A percentile compares a stretch with the other conserved stretches of the same genome.
phyloP scores from a whole-genome alignment of 2,888 invertebrate species.

The Tethea ocularis region DNA sequence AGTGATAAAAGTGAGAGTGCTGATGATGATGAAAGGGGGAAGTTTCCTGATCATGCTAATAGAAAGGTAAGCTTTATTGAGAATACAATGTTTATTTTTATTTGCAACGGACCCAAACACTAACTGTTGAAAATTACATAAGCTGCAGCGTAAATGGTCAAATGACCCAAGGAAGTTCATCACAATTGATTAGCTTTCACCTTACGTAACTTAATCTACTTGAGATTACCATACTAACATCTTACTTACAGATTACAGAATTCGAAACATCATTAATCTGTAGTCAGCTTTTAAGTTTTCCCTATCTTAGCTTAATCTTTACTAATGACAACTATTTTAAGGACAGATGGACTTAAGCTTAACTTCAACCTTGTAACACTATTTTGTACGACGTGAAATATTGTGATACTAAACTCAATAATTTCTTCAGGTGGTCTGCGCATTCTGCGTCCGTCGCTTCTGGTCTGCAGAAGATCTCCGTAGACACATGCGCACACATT shows the following conservation, averaged over 20 bases:
- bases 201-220: neutral
- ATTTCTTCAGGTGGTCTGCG: constrained; percentile 89
- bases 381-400: neutral
- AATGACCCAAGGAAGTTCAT: neutral
- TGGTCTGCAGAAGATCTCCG: constrained; percentile 97
- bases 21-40: constrained; percentile 88
- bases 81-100: too few relatives aligned
- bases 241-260: constrained; percentile 4
- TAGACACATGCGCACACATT: constrained; percentile 97
- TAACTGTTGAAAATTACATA: neutral
- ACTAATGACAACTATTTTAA: neutral
- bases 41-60: constrained; percentile 94
- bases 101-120: neutral
- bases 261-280: neutral
- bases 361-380: too few relatives aligned
- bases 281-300: neutral
- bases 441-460: constrained; percentile 96
- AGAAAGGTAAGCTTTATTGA: constrained; percentile 85
- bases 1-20: constrained; percentile 87
- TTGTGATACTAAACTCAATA: neutral
- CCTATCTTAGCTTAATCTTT: neutral
- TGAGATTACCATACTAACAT: neutral
- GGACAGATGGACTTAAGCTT: neutral
- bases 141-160: neutral
- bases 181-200: neutral